These are phyloP conservation scores for Agrotis puta DNA, from an alignment of 2,888 invertebrate species.

Conservation along the genomic window DNA sequence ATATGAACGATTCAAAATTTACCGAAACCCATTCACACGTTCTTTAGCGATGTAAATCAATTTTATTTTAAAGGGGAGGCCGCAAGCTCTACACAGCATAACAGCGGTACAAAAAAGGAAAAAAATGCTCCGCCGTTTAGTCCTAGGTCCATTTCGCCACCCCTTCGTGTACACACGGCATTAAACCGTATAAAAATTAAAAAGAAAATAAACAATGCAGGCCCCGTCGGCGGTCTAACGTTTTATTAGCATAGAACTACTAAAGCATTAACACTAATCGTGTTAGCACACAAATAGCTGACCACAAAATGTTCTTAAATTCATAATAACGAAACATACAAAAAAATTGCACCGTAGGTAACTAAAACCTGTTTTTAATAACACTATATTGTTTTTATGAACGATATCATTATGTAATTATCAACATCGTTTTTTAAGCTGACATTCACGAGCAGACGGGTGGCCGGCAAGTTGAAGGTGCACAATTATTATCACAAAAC, in stretches of 20 bases:
- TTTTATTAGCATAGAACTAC: slow-evolving; percentile 70
- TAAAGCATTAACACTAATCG: slow-evolving; percentile 67
- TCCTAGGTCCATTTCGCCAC: slow-evolving; percentile 75
- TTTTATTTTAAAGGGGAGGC: slow-evolving; percentile 72
- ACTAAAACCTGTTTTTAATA: slow-evolving; percentile 34
- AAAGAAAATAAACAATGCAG: slow-evolving; percentile 77
- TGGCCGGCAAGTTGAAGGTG: slow-evolving; percentile 16
- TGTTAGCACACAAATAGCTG: slow-evolving; percentile 58
- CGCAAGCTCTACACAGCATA: slow-evolving; percentile 64
- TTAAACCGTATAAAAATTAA: slow-evolving; percentile 77
- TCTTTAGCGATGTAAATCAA: slow-evolving; percentile 64
- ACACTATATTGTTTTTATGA: slow-evolving; percentile 22
- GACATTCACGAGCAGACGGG: slow-evolving; percentile 26
- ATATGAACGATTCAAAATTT: slow-evolving; percentile 7
- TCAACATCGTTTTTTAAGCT: slow-evolving; percentile 28
- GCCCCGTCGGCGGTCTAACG: slow-evolving; percentile 68
- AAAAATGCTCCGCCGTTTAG: slow-evolving; percentile 67
- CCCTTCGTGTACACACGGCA: slow-evolving; percentile 77
- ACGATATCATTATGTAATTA: slow-evolving; percentile 48
- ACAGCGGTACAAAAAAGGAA: slow-evolving; percentile 69
- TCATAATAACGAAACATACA: slow-evolving; percentile 35
- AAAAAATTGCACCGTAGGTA: slow-evolving; percentile 15
- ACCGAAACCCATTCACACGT: slow-evolving; percentile 44
- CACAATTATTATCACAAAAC: slow-evolving; percentile 35
- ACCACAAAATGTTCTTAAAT: slow-evolving; percentile 37